Conservation (phyloP, 2,888 invertebrate species). For the Tryphoninae sp. region DNA sequence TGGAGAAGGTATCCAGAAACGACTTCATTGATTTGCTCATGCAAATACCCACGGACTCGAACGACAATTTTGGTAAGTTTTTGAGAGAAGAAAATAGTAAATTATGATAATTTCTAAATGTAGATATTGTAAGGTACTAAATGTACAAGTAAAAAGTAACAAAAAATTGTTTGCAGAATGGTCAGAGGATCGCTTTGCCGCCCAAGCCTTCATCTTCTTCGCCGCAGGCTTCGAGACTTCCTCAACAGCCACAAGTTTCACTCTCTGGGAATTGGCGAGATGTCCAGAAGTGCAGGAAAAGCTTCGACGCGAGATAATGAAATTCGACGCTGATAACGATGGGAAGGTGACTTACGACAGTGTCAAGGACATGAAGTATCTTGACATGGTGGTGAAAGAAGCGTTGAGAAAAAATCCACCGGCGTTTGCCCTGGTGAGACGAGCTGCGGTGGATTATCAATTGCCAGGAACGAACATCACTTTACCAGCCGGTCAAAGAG, state of each 20-base stretch:
- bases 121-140: too few species aligned
- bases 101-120: too few species aligned
- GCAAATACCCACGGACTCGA: slow-evolving; percentile 69
- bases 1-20: slow-evolving; percentile 77
- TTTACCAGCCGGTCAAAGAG: slow-evolving; percentile 43
- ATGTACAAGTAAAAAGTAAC: too few species aligned
- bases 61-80: slow-evolving; percentile 41
- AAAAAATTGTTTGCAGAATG: slow-evolving; percentile 68
- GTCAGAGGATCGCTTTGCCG: slow-evolving; percentile 75
- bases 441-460: slow-evolving; percentile 67
- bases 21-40: slow-evolving; percentile 81
- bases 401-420: slow-evolving; percentile 81
- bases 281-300: slow-evolving; percentile 79
- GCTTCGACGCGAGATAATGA: slow-evolving; percentile 42
- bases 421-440: slow-evolving; percentile 73
- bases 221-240: slow-evolving; percentile 82
- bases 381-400: slow-evolving; percentile 79
- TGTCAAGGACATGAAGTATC: slow-evolving; percentile 73
- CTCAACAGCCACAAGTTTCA: slow-evolving; percentile 79
- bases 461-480: slow-evolving; percentile 55
- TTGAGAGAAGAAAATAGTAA: too few species aligned
- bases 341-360: slow-evolving; percentile 51
- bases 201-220: slow-evolving; percentile 76
- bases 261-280: slow-evolving; percentile 79
- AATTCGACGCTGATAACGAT: slow-evolving; percentile 14